Base-by-base conservation (phyloP, 2,113 vertebrate species). In the Uria aalge region DNA sequence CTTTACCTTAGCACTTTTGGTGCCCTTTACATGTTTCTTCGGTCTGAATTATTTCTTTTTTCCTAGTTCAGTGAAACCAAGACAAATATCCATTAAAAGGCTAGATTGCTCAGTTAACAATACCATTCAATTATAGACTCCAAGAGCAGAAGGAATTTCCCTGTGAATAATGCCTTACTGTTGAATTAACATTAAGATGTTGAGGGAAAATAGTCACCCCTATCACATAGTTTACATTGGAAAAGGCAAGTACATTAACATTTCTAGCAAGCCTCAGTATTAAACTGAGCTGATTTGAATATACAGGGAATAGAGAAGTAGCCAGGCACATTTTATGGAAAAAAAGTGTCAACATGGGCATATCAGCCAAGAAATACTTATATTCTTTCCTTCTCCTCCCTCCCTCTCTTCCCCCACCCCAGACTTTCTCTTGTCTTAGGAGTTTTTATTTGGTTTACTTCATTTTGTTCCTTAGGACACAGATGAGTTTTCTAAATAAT, bases 281-380 rank as follows among this genome's bases (percentile, higher is more conserved):
- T 97, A 84, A 83, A 66, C 50, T 55, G 87, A 85, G 53, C 57
- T 12, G 19, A 88, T 47, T 62, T 95, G 75, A 96, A 96, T 79
- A 92, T 64, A 90, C 47, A 95, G 68, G 80, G 69, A 67, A 90
- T 60, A 79, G 68, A 90, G 88, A 85, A 85, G 55, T 90, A 91
- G 81, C 72, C 95, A 56, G 81, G 82, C 59, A 91, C 59, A 59
- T 90, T 96, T 90, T 55, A 47, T 73, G 66, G 92, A 82, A 97
- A 96, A 92, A 85, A 77, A 57, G 43, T 90, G 36, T 97, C 59
- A 92, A 79, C 69, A 50, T 50, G 8, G 69, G 32, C 74, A 79
- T 55, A 92, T 73, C 57, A 96, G 93, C 85, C 73, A 84, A 84
- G 57, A 95, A 92, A 85, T 91, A 96, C 69, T 95, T 68, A 38